Evolutionary conservation across 2,888 invertebrate genomes (phyloP).

Genomic region (Diarsia brunnea): DNA sequence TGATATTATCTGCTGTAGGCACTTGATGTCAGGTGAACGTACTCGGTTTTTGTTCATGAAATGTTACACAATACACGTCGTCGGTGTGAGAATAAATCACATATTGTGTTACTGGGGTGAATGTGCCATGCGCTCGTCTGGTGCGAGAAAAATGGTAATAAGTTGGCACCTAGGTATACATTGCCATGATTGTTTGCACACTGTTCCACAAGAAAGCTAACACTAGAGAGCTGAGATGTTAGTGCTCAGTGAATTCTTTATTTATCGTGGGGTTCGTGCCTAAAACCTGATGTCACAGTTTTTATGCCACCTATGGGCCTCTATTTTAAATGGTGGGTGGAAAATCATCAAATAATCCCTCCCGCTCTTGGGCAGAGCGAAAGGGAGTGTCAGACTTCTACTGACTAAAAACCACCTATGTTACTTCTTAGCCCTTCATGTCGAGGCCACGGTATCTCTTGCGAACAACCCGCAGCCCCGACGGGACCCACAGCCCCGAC

Average conservation of each 20-base stretch:
- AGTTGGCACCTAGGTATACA: conserved; percentile 1
- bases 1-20: conserved; percentile 36
- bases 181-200: neutral
- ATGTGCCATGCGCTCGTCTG: conserved; percentile 38
- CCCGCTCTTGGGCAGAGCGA: too few species aligned
- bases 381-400: too few species aligned
- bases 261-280: too few species aligned
- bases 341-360: too few species aligned
- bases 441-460: too few species aligned
- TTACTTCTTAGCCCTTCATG: too few species aligned
- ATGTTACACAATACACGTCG: conserved; percentile 50
- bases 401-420: too few species aligned
- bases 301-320: too few species aligned
- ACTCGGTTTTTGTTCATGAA: conserved; percentile 56
- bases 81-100: conserved; percentile 58
- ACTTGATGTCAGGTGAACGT: conserved; percentile 56
- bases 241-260: neutral
- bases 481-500: too few species aligned
- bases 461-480: too few species aligned
- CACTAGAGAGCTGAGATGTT: neutral
- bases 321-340: too few species aligned
- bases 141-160: conserved; percentile 47
- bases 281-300: too few species aligned
- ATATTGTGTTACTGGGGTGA: conserved; percentile 51
- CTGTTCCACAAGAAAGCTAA: neutral